Evolutionary conservation across 2,797 vertebrate genomes (phyloP).

Genomic region (Hybognathus amarus): DNA sequence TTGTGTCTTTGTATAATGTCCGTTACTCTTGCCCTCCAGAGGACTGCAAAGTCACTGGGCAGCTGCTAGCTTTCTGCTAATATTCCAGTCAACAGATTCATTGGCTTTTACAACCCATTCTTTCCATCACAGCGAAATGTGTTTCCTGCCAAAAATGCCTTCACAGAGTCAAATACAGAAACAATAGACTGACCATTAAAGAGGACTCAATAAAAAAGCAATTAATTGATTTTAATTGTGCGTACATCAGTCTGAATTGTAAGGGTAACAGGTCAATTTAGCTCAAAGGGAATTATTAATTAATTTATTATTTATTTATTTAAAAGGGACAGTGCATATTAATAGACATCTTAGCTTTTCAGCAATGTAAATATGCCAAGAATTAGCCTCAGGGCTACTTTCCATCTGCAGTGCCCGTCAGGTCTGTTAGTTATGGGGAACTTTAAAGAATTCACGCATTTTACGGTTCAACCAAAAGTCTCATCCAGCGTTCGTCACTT

Average conservation of each 20-base stretch:
- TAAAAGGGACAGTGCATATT: no score
- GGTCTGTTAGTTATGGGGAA: no score
- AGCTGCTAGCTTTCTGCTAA: neutral
- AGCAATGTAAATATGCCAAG: no score
- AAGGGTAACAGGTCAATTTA: no score
- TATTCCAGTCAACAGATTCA: neutral
- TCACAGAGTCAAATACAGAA: neutral
- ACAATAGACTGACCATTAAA: neutral
- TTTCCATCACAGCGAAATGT: neutral
- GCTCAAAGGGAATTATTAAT: no score
- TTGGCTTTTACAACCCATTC: neutral
- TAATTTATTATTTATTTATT: no score
- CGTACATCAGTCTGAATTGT: neutral
- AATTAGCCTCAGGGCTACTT: no score
- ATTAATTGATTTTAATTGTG: neutral
- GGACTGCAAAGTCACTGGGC: slow-evolving; percentile 21
- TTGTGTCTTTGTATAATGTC: slow-evolving; percentile 2
- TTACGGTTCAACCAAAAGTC: no score
- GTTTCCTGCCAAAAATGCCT: slow-evolving; percentile 3
- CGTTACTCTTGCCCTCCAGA: neutral
- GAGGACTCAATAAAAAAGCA: neutral
- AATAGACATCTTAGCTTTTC: no score
- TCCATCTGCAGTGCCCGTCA: no score
- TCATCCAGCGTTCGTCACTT: no score
- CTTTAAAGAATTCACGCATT: no score